Evolutionary conservation across 2,113 vertebrate species (phyloP).

Genomic region (Phaetusa simplex): DNA sequence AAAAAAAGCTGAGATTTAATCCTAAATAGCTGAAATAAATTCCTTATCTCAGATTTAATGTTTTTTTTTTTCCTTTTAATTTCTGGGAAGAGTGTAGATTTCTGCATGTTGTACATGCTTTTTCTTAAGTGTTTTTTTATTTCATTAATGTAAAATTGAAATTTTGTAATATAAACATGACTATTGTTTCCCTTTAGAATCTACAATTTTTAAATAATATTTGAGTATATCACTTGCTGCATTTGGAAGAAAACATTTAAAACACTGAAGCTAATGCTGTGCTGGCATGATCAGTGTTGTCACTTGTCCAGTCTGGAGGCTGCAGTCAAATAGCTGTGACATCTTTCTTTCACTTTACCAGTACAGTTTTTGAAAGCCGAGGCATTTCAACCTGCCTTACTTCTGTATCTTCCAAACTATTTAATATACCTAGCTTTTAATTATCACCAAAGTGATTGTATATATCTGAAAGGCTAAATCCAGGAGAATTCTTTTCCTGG

Average conservation of each 20-base stretch:
- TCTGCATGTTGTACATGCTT: constrained; percentile 59
- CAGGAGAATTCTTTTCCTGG: not conserved
- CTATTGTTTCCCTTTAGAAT: not conserved
- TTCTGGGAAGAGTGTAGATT: not conserved
- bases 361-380: not conserved
- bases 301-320: not conserved
- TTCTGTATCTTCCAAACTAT: not conserved
- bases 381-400: not conserved
- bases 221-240: not conserved
- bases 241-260: not conserved
- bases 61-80: not conserved
- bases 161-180: not conserved
- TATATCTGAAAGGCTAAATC: not conserved
- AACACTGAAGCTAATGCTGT: not conserved
- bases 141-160: not conserved
- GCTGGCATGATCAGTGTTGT: not conserved
- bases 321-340: not conserved
- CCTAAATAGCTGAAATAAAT: not conserved
- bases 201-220: not conserved
- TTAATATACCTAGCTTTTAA: not conserved
- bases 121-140: not conserved
- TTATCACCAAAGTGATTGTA: not conserved
- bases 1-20: not conserved
- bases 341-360: not conserved
- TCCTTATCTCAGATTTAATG: not conserved